phyloP scores from a whole-genome alignment of 2,113 vertebrate genomes.

The Varanus komodoensis region DNA sequence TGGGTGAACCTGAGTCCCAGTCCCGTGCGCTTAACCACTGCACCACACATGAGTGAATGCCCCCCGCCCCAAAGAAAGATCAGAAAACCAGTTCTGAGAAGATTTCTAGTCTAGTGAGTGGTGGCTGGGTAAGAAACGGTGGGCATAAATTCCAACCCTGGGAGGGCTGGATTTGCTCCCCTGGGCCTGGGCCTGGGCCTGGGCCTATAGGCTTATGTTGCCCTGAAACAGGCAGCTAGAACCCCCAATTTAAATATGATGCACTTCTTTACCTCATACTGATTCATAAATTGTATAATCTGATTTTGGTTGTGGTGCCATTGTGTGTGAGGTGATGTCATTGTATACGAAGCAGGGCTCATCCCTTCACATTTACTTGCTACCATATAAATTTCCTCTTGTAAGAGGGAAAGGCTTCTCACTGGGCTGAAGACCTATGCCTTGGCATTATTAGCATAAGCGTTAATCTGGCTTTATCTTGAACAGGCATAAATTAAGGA shows the following conservation, averaged over 20 bases:
- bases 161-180: no score
- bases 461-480: neutral
- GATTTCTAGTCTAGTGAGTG: neutral
- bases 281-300: no score
- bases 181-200: no score
- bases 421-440: neutral
- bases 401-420: neutral
- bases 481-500: conserved; percentile 37
- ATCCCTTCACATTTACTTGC: neutral
- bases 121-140: no score
- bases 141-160: no score
- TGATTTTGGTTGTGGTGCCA: neutral
- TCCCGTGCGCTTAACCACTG: no score
- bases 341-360: neutral
- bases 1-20: no score
- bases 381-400: neutral
- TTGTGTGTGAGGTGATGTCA: neutral
- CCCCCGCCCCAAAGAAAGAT: neutral
- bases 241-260: neutral
- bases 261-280: neutral
- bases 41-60: neutral
- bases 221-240: neutral
- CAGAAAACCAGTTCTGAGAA: neutral
- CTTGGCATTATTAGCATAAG: conserved; percentile 12
- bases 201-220: neutral